phyloP scores from a whole-genome alignment of 1,140 invertebrate species.

The Achatina immaculata region DNA sequence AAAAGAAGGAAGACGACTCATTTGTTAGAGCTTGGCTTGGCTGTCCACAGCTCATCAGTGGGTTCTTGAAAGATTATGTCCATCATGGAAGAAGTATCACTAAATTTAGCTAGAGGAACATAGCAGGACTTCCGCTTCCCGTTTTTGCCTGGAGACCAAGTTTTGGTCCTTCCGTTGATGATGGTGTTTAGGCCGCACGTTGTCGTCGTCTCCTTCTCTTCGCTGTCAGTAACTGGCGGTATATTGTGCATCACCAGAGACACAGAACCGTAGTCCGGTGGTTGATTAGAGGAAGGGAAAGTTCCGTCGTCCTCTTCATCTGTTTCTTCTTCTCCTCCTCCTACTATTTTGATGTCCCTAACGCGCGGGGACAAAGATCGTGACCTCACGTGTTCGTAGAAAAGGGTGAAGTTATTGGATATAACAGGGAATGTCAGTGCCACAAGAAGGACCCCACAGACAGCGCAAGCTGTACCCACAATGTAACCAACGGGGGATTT shows the following conservation, averaged over 20 bases:
- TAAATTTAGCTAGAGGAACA: constrained; percentile 46
- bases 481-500: constrained; percentile 73
- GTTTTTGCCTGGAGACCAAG: neutral
- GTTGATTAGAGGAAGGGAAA: neutral
- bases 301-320: constrained; percentile 14
- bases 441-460: constrained; percentile 53
- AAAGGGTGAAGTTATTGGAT: constrained; percentile 67
- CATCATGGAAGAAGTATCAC: constrained; percentile 59
- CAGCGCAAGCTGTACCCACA: constrained; percentile 58
- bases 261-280: constrained; percentile 21
- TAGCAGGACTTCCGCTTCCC: neutral
- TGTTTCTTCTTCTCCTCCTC: neutral
- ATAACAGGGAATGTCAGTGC: constrained; percentile 68
- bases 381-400: constrained; percentile 65
- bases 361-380: constrained; percentile 41
- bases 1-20: neutral
- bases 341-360: neutral
- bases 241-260: constrained; percentile 17
- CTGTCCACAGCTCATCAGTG: constrained; percentile 7
- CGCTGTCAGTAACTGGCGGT: neutral
- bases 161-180: neutral
- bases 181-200: neutral
- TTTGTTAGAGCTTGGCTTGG: neutral
- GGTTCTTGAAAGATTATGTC: constrained; percentile 47
- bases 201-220: neutral